Percentiles rank a stretch among this genome's conserved stretches.
Conservation (phyloP, 2,113 vertebrate genomes). For the Chloebia gouldiae region DNA sequence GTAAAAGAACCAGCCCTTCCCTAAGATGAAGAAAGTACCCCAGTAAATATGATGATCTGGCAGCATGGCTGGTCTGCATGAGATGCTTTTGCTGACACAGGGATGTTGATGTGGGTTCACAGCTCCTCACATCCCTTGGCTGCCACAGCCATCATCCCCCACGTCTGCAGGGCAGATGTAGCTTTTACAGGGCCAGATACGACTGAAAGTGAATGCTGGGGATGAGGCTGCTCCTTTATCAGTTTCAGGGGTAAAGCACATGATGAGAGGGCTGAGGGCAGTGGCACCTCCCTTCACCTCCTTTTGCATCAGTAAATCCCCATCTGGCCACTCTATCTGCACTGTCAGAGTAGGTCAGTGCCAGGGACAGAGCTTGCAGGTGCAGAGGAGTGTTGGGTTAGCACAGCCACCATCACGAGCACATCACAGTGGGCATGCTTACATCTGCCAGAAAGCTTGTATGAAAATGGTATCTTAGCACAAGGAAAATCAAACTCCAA, state of each 20-base stretch:
- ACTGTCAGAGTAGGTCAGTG: not conserved
- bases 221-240: not conserved
- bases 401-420: not conserved
- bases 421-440: not conserved
- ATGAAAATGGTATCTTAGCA: not conserved
- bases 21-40: not conserved
- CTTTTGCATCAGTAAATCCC: not conserved
- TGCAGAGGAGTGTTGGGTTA: not conserved
- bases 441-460: not conserved
- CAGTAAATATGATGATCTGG: accelerated
- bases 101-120: not conserved
- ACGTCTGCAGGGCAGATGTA: not conserved
- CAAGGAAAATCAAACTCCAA: not conserved
- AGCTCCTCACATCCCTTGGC: not conserved
- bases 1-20: not conserved
- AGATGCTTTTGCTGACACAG: not conserved
- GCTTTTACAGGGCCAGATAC: not conserved
- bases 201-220: not conserved
- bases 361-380: not conserved
- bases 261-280: not conserved
- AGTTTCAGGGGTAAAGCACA: accelerated
- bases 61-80: accelerated
- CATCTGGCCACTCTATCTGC: not conserved
- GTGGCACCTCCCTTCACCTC: not conserved
- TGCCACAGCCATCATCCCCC: not conserved